A percentile compares a stretch with the other conserved stretches of the same genome.
These are phyloP conservation scores for Drosophila nigrodunni DNA, from an alignment of 1,140 invertebrate genomes.

Conservation along the genomic window DNA sequence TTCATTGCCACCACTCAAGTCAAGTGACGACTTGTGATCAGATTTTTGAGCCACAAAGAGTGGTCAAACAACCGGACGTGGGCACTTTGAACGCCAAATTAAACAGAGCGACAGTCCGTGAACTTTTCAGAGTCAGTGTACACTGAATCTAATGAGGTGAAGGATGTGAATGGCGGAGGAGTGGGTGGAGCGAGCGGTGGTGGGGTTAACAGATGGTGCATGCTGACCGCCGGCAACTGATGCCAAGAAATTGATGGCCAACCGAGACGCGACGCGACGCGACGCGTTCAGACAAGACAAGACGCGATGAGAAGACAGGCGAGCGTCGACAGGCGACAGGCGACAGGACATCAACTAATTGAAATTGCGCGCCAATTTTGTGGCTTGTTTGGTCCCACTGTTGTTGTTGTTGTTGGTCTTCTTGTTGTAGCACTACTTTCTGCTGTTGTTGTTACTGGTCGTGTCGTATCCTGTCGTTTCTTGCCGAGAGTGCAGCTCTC, in stretches of 20 bases:
- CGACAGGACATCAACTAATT: constrained; percentile 75
- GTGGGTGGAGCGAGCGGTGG: constrained; percentile 5
- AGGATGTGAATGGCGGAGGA: background rate
- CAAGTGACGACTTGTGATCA: constrained; percentile 63
- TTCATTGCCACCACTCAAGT: background rate
- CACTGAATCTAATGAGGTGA: constrained; percentile 11
- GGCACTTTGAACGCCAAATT: constrained; percentile 75
- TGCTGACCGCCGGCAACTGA: constrained; percentile 34
- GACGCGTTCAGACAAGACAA: background rate
- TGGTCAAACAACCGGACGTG: constrained; percentile 57
- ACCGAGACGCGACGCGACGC: constrained; percentile 3
- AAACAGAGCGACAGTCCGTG: constrained; percentile 62
- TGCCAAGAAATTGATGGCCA: constrained; percentile 60
- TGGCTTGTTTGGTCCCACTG: constrained; percentile 56
- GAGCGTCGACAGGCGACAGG: background rate
- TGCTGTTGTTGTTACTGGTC: constrained; percentile 11
- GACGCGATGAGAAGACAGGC: constrained; percentile 5
- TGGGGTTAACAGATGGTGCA: background rate
- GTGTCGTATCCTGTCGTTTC: background rate
- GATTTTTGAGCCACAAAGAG: constrained; percentile 51
- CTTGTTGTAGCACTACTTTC: background rate
- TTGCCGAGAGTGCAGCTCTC: background rate
- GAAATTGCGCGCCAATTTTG: constrained; percentile 82
- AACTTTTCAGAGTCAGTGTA: constrained; percentile 30
- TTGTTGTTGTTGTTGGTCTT: constrained; percentile 14